A percentile compares a stretch with the other conserved stretches of the same genome.
These are phyloP conservation scores for Tragulus kanchil DNA, from an alignment of 2,113 vertebrate species.

Conservation along the genomic window DNA sequence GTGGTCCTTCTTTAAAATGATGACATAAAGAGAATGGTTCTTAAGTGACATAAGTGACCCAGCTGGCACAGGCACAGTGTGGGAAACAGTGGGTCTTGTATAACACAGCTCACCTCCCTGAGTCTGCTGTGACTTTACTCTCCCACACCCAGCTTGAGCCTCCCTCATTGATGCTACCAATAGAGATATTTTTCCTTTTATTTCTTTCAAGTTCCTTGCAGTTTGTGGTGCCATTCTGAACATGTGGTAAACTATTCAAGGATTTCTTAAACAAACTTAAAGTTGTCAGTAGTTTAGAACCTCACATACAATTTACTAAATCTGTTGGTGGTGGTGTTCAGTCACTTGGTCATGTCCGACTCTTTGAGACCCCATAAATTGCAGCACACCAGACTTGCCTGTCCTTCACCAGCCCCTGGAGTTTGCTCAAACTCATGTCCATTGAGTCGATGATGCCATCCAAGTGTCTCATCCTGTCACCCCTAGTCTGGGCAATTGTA, in stretches of 20 bases:
- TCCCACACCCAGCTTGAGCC: fast-evolving
- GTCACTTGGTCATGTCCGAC: neutral
- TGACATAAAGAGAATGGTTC: neutral
- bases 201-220: neutral
- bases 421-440: neutral
- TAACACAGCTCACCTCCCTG: neutral
- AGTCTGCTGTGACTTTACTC: neutral
- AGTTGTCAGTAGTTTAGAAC: neutral
- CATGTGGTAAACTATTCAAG: neutral
- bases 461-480: neutral
- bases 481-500: neutral
- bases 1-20: neutral
- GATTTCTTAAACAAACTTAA: neutral
- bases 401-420: neutral
- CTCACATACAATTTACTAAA: neutral
- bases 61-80: neutral
- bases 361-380: neutral
- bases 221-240: neutral
- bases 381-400: neutral
- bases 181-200: neutral
- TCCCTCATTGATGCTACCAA: neutral
- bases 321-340: neutral
- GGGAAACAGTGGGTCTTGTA: fast-evolving
- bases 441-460: neutral
- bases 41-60: neutral